Percentiles rank a stretch among this genome's conserved stretches.
Evolutionary conservation across 2,797 vertebrate genomes (phyloP).

Genomic region (Chrysolophus pictus): DNA sequence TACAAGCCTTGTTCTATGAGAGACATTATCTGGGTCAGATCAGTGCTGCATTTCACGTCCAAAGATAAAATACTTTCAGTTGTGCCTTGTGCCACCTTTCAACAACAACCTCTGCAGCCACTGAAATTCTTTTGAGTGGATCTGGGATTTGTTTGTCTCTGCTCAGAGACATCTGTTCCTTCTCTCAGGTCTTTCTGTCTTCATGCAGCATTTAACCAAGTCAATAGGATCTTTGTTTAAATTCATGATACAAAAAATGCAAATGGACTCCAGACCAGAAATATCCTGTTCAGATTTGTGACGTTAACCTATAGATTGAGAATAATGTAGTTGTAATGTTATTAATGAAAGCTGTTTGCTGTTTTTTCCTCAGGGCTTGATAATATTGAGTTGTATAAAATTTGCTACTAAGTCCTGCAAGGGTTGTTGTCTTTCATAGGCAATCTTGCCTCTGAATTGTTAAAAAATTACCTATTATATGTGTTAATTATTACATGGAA

Average conservation of each 20-base stretch:
- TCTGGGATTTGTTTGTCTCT: conserved; percentile 34
- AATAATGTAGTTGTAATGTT: neutral
- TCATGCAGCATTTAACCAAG: conserved; percentile 8
- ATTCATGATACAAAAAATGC: neutral
- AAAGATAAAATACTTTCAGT: conserved; percentile 23
- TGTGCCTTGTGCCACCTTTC: conserved; percentile 26
- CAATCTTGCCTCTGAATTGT: neutral
- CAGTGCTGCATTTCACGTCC: neutral
- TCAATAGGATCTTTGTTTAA: conserved; percentile 14
- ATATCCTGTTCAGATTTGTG: neutral
- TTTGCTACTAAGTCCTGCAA: neutral
- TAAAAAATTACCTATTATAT: neutral
- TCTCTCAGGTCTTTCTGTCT: conserved; percentile 14
- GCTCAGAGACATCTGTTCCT: conserved; percentile 20
- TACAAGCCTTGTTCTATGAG: neutral
- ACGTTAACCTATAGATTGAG: neutral
- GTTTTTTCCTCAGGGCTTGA: neutral
- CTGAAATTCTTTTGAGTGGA: neutral
- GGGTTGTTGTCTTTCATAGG: neutral
- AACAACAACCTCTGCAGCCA: neutral
- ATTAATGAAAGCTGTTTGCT: neutral
- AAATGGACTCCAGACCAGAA: neutral
- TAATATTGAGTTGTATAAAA: neutral
- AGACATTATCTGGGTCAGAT: neutral
- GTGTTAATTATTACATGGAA: neutral